A percentile compares a stretch with the other conserved stretches of the same genome.
phyloP scores from a whole-genome alignment of 2,888 invertebrate genomes.

The Drosophila stalkeri region DNA sequence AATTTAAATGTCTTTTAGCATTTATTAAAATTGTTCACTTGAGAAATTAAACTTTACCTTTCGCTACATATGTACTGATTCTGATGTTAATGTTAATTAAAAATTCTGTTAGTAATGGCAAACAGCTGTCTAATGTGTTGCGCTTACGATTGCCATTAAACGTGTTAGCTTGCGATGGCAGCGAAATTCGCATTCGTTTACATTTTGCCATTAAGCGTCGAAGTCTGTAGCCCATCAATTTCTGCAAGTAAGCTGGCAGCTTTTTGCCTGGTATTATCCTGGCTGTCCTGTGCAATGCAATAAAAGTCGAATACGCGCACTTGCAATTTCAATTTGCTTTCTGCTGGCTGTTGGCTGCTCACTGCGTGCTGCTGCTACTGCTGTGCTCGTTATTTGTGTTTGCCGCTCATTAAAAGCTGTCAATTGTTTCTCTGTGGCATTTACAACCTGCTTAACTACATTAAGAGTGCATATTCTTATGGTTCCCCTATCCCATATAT shows the following conservation, averaged over 20 bases:
- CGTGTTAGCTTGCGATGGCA: constrained; percentile 10
- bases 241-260: constrained; percentile 44
- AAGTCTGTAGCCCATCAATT: constrained; percentile 60
- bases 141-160: constrained; percentile 27
- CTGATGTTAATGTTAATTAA: constrained; percentile 14
- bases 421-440: constrained; percentile 76
- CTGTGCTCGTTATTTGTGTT: constrained; percentile 58
- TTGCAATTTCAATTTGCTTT: constrained; percentile 61
- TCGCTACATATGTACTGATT: background rate
- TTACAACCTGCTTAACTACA: constrained; percentile 62
- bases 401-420: constrained; percentile 74
- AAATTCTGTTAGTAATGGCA: constrained; percentile 13
- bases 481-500: constrained; percentile 10
- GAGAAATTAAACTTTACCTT: background rate
- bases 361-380: constrained; percentile 16
- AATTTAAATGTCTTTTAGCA: no score
- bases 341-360: constrained; percentile 21
- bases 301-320: constrained; percentile 46
- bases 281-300: constrained; percentile 35
- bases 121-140: background rate
- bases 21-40: background rate
- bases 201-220: constrained; percentile 40
- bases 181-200: constrained; percentile 36
- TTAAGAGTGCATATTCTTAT: constrained; percentile 30
- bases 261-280: constrained; percentile 45